These are phyloP conservation scores for Falco concolor DNA, from an alignment of 2,797 vertebrate species.

Conservation along the genomic window DNA sequence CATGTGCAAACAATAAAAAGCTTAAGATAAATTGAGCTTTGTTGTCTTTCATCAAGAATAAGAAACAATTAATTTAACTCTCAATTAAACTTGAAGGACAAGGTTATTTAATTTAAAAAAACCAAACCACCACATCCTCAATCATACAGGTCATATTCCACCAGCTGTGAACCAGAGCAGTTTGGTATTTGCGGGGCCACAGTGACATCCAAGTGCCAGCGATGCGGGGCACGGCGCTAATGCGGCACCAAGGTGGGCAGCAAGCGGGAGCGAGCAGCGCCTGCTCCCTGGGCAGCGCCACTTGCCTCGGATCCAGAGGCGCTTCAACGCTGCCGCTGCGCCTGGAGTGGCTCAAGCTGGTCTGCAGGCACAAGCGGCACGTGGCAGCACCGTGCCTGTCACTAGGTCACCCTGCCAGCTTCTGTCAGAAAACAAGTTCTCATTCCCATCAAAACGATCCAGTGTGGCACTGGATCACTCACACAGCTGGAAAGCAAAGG, in stretches of 20 bases:
- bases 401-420: background rate
- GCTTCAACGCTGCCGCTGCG: accelerated
- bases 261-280: background rate
- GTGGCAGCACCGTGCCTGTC: background rate
- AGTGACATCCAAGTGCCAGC: too few relatives aligned
- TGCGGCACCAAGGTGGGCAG: background rate
- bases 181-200: background rate
- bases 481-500: background rate
- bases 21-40: background rate
- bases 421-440: background rate
- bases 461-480: too few relatives aligned
- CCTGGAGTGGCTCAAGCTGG: background rate
- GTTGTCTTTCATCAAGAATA: background rate
- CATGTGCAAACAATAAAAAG: background rate
- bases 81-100: background rate
- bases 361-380: background rate
- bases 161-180: background rate
- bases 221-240: too few relatives aligned
- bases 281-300: background rate
- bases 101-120: background rate
- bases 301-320: background rate
- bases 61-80: background rate
- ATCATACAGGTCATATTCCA: background rate
- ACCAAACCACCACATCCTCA: too few relatives aligned
- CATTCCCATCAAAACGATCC: background rate